phyloP scores from a whole-genome alignment of 2,888 invertebrate species.

The Limnephilus lunatus region DNA sequence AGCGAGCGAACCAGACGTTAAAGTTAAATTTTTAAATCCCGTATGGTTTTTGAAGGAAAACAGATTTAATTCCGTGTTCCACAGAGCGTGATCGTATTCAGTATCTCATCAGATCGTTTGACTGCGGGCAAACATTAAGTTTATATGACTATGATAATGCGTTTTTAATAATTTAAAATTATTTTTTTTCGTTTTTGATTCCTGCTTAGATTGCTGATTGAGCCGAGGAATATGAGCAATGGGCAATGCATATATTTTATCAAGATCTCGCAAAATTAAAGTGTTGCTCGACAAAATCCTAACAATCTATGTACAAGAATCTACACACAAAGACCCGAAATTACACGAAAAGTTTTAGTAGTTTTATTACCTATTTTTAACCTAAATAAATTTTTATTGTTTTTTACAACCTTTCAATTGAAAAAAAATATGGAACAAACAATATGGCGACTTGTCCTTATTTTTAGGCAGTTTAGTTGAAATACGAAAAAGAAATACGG shows the following conservation, averaged over 20 bases:
- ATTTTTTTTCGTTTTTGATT: not conserved
- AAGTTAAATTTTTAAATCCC: conserved; percentile 6
- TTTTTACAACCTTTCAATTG: no score
- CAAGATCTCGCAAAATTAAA: not conserved
- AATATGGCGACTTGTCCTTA: not conserved
- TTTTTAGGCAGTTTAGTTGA: not conserved
- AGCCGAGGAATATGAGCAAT: not conserved
- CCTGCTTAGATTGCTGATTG: not conserved
- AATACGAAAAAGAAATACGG: no score
- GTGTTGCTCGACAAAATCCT: not conserved
- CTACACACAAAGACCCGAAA: not conserved
- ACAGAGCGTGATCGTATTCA: not conserved
- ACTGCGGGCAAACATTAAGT: not conserved
- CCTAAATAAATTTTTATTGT: no score
- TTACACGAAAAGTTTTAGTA: not conserved
- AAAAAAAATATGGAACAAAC: no score
- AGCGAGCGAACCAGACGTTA: conserved; percentile 7
- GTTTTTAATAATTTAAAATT: not conserved
- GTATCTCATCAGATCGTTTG: not conserved
- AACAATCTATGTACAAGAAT: not conserved
- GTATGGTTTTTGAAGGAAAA: conserved; percentile 16
- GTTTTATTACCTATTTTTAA: no score
- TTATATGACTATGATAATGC: not conserved
- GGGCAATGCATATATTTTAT: not conserved
- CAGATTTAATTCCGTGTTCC: not conserved